phyloP scores from a whole-genome alignment of 2,797 vertebrate genomes.

The Nothura maculosa region DNA sequence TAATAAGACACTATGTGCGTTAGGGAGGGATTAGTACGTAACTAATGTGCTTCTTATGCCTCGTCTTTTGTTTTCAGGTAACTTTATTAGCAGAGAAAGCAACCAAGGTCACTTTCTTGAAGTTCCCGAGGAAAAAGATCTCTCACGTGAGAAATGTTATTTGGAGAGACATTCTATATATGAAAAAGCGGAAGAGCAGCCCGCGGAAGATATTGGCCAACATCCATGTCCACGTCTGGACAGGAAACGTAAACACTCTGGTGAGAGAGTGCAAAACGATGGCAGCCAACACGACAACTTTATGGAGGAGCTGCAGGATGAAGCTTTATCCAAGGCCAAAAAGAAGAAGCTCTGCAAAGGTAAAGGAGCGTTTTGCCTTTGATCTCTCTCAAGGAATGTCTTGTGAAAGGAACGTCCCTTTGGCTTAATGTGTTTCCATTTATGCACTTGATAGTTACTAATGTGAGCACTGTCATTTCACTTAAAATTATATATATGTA shows the following conservation, averaged over 20 bases:
- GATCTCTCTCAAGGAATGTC: conserved; percentile 67
- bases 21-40: not conserved
- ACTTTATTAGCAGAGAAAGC: conserved; percentile 72
- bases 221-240: conserved; percentile 79
- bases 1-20: not conserved
- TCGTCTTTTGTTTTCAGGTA: conserved; percentile 66
- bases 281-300: conserved; percentile 83
- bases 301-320: conserved; percentile 77
- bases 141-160: conserved; percentile 76
- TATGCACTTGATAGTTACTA: conserved; percentile 74
- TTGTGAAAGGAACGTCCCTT: conserved; percentile 75
- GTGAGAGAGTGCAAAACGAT: conserved; percentile 81
- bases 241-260: conserved; percentile 89
- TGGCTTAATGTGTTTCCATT: conserved; percentile 76
- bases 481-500: conserved; percentile 68
- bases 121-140: conserved; percentile 77
- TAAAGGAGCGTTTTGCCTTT: conserved; percentile 72
- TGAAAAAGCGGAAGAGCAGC: conserved; percentile 75
- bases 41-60: conserved; percentile 39
- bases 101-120: conserved; percentile 76
- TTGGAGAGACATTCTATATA: conserved; percentile 77
- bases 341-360: conserved; percentile 85
- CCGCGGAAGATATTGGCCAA: conserved; percentile 69
- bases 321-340: conserved; percentile 85
- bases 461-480: conserved; percentile 77